These are phyloP conservation scores for Cremastinae sp. DNA, from an alignment of 2,888 invertebrate species.

Conservation along the genomic window DNA sequence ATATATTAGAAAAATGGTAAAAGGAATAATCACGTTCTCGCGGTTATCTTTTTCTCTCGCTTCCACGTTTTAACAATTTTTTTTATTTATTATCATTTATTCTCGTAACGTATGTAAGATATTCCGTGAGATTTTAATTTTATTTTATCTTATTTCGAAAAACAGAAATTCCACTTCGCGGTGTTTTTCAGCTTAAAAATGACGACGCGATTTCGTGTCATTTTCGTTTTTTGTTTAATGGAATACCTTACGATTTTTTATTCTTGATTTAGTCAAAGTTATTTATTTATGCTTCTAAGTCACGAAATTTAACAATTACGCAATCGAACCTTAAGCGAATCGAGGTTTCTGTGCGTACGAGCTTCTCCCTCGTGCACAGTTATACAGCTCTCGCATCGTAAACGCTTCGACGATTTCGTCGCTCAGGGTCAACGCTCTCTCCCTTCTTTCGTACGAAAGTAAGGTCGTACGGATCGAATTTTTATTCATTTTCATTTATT, in stretches of 20 bases:
- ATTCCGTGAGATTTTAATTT: too few species aligned
- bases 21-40: background rate
- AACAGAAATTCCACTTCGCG: too few species aligned
- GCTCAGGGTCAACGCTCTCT: too few species aligned
- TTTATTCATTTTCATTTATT: too few species aligned
- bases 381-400: background rate
- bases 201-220: too few species aligned
- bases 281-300: background rate
- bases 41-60: background rate
- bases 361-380: background rate
- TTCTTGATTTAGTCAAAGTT: background rate
- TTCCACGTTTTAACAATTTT: background rate
- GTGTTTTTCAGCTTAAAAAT: too few species aligned
- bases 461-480: too few species aligned
- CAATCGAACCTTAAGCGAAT: background rate
- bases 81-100: constrained; percentile 2
- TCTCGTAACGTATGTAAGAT: background rate
- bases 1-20: background rate
- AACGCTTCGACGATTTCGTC: too few species aligned
- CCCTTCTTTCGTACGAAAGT: too few species aligned
- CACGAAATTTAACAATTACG: constrained; percentile 47
- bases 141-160: too few species aligned
- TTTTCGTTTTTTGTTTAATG: too few species aligned
- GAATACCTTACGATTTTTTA: background rate
- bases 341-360: background rate